A percentile compares a stretch with the other conserved stretches of the same genome.
These are phyloP conservation scores for Dascyllus trimaculatus DNA, from an alignment of 2,113 vertebrate species.

Conservation along the genomic window DNA sequence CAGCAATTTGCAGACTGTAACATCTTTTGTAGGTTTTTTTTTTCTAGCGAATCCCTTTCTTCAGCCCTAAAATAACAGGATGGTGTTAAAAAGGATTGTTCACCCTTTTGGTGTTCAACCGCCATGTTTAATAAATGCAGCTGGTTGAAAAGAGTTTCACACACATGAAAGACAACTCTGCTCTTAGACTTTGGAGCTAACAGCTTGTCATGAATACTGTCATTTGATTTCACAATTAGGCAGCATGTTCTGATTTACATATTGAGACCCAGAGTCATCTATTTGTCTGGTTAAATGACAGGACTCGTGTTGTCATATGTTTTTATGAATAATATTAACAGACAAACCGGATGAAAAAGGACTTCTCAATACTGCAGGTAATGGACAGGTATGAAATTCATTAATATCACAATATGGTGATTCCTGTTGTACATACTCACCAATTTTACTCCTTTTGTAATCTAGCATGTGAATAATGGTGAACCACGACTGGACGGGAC, in stretches of 20 bases:
- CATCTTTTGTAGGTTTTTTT: background rate
- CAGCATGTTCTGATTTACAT: background rate
- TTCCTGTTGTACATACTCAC: background rate
- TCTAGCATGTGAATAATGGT: background rate
- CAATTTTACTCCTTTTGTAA: background rate
- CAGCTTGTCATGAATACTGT: conserved; percentile 1
- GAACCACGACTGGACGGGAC: background rate
- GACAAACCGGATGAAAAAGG: background rate
- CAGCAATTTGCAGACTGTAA: background rate
- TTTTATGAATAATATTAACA: background rate
- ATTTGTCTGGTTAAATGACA: background rate
- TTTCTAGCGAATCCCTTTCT: too few relatives aligned
- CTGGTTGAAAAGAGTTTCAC: background rate
- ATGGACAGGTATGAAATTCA: background rate
- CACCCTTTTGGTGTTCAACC: background rate
- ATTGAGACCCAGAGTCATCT: background rate
- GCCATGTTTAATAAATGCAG: background rate
- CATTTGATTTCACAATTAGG: background rate
- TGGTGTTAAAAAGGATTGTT: background rate
- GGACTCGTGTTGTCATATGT: background rate
- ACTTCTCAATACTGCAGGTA: background rate
- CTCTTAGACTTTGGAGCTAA: too few relatives aligned
- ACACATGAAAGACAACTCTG: too few relatives aligned
- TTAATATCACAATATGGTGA: background rate
- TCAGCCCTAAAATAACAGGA: too few relatives aligned